These are phyloP conservation scores for Diarsia dahlii DNA, from an alignment of 2,888 invertebrate species.

Conservation along the genomic window DNA sequence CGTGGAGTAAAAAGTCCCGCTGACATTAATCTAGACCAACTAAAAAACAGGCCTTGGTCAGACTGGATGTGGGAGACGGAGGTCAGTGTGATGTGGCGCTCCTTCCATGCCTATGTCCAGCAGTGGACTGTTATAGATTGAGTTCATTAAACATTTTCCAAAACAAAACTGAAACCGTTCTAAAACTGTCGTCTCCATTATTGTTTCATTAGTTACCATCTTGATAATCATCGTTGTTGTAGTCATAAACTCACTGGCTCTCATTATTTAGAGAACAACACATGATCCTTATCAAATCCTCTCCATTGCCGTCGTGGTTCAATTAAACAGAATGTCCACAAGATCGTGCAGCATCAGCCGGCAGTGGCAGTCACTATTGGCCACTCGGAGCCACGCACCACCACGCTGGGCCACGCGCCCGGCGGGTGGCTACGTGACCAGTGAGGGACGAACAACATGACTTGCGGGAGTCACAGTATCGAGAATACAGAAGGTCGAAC, in stretches of 20 bases:
- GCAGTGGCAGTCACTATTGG: neutral
- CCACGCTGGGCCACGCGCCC: constrained; percentile 27
- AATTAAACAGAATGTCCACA: constrained; percentile 23
- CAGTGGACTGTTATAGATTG: neutral
- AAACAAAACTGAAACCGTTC: neutral
- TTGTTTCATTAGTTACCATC: neutral
- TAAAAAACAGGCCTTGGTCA: neutral
- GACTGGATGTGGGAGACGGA: neutral
- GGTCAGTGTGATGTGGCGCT: neutral
- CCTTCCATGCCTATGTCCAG: neutral
- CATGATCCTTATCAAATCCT: constrained; percentile 2
- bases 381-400: neutral
- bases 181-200: neutral
- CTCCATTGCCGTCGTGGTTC: constrained; percentile 11
- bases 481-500: constrained; percentile 16
- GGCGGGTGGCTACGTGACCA: constrained; percentile 50
- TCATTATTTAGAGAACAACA: neutral
- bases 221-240: neutral
- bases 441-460: constrained; percentile 47
- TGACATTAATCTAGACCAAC: neutral
- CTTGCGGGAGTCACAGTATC: constrained; percentile 41
- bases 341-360: constrained; percentile 37
- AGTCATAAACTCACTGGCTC: too few species aligned
- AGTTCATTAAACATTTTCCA: neutral
- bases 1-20: neutral